phyloP scores from a whole-genome alignment of 2,113 vertebrate species.

The Sphyrna mokarran region DNA sequence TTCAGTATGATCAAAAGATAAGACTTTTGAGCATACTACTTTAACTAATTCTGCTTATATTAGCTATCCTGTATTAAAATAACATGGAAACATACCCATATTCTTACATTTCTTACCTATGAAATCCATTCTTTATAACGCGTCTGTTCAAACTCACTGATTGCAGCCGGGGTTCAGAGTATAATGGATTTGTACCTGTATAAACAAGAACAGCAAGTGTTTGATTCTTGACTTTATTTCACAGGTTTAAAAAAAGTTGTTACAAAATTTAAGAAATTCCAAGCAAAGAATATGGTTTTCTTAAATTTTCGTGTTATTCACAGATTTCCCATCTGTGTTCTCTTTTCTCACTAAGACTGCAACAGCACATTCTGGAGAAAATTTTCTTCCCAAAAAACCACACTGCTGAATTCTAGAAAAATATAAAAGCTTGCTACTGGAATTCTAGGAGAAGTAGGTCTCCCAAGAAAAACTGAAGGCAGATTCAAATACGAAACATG shows the following conservation, averaged over 20 bases:
- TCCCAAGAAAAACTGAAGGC: not conserved
- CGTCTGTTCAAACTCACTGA: slow-evolving; percentile 49
- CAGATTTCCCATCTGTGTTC: not conserved
- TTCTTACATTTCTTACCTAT: slow-evolving; percentile 50
- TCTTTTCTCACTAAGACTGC: not conserved
- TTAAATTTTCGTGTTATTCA: not conserved
- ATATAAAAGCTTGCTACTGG: not conserved
- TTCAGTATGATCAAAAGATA: not conserved
- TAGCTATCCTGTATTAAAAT: not conserved
- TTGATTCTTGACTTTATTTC: not conserved
- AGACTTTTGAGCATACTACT: not conserved
- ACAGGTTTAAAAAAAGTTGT: not conserved
- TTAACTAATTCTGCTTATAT: not conserved
- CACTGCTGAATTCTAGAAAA: not conserved
- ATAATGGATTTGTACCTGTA: not conserved
- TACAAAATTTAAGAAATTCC: not conserved
- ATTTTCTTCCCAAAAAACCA: not conserved
- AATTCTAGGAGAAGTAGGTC: not conserved
- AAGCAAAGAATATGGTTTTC: not conserved
- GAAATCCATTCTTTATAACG: slow-evolving; percentile 57
- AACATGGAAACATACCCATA: not conserved
- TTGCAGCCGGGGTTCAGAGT: slow-evolving; percentile 40
- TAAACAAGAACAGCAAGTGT: not conserved
- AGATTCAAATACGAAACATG: not conserved
- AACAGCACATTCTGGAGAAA: not conserved